Conservation (phyloP, 2,888 invertebrate species). For the Dryomyza anilis region DNA sequence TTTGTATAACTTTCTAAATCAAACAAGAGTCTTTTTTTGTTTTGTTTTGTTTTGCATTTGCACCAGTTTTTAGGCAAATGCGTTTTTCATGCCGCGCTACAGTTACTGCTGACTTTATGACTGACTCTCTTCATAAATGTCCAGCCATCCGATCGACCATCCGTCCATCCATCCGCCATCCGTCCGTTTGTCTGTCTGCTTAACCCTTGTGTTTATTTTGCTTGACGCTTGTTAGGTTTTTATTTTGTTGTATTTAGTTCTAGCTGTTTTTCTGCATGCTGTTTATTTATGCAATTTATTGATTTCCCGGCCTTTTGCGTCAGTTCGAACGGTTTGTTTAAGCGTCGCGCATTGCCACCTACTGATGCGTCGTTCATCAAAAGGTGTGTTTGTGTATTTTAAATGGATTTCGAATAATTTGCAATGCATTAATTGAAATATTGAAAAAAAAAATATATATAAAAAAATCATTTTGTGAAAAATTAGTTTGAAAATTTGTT, state of each 20-base stretch:
- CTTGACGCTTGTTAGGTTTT: neutral
- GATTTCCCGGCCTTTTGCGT: neutral
- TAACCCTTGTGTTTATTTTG: neutral
- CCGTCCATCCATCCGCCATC: neutral
- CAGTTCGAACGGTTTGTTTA: neutral
- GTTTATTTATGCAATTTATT: slow-evolving; percentile 1
- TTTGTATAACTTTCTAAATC: slow-evolving; percentile 7
- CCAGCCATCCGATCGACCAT: neutral
- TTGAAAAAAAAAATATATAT: no score
- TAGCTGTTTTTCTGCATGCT: neutral
- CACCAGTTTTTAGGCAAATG: slow-evolving; percentile 8
- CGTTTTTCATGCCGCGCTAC: neutral
- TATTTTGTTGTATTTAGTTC: neutral
- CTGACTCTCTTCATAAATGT: no score
- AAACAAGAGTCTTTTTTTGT: slow-evolving; percentile 3
- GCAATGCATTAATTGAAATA: no score
- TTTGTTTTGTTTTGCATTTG: neutral
- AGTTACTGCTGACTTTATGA: no score
- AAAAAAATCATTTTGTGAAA: no score
- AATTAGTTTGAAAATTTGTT: no score
- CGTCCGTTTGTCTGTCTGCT: neutral
- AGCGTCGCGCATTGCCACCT: slow-evolving; percentile 4
- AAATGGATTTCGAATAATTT: neutral
- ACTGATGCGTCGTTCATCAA: slow-evolving; percentile 9
- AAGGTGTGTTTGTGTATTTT: neutral